Evolutionary conservation across 2,797 vertebrate genomes (phyloP), one percentile per base, ranked within the genome.

Genomic region (Lutjanus campechanus): DNA sequence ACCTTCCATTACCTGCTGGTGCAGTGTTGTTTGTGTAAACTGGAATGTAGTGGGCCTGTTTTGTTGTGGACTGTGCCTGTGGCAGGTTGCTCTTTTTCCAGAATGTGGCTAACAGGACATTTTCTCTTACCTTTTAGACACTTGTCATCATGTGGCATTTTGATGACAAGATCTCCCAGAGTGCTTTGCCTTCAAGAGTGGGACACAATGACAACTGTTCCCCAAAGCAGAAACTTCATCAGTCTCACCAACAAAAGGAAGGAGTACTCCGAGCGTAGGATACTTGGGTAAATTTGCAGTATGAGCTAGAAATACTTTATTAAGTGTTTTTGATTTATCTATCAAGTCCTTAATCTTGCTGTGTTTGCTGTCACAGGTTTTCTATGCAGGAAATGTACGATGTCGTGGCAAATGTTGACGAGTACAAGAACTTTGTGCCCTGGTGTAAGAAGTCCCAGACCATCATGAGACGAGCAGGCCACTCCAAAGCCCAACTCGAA

Each of bases 351-450:
- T 79, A 74, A 73, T 43, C 17, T 22, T 62, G 0, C 0, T 0
- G 8, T 70, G 3, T 2, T 80, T 71, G 41, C 41, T 76, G n/a
- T 84, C 22, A 15, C 76, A 99, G 98, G 82, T 98, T 93, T 88
- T 97, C 98, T n/a, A 99, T 99, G 98, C 97, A 96, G 93, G 97
- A 99, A 91, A 99, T 99, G 97, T 98, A 96, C 8, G 97, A 97
- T 1, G 97, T 99, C 51, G 98, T 99, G 59, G 91, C 97, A 91
- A 98, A 98, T 10, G 97, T 99, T 62, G 97, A 98, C 19, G 98
- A 98, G 4, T 99, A 99, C 91, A 97, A 97, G 69, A 90, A 92
- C 84, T 99, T 99, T 73, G 98, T 99, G 77, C 98, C 98, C 1
- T 99, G 97, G 97, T 99, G 98, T 92, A 98, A 97, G 92, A 97